Conservation (phyloP, 2,888 invertebrate species). For the Idaea aversata region DNA sequence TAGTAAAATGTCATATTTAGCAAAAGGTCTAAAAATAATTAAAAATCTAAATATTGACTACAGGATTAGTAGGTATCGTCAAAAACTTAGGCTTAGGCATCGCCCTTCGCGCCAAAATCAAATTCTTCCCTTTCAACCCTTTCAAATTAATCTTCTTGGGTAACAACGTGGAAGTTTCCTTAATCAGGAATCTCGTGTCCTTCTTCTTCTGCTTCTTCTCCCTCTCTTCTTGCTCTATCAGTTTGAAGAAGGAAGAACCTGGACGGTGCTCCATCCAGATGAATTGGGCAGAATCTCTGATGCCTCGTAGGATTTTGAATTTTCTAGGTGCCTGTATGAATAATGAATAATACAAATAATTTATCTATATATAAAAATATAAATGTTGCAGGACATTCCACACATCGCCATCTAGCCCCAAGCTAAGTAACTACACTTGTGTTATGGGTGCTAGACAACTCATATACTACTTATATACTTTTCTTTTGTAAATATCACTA, state of each 20-base stretch:
- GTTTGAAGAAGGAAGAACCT: constrained; percentile 7
- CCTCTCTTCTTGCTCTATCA: constrained; percentile 12
- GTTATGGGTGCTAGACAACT: no score
- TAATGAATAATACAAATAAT: no score
- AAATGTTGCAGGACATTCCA: no score
- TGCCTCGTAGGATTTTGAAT: constrained; percentile 42
- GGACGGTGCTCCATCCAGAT: constrained; percentile 57
- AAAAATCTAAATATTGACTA: neutral
- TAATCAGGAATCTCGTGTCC: constrained; percentile 16
- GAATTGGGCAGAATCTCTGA: constrained; percentile 41
- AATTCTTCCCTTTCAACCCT: constrained; percentile 43
- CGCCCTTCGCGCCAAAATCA: constrained; percentile 52
- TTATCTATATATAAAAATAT: no score
- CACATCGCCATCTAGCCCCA: no score
- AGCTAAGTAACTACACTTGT: no score
- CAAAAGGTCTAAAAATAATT: neutral
- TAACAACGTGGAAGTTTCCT: constrained; percentile 31
- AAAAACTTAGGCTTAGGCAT: constrained; percentile 55
- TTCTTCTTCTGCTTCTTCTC: constrained; percentile 18
- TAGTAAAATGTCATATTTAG: no score
- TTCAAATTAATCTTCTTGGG: constrained; percentile 39
- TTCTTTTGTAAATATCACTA: no score
- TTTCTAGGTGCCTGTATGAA: constrained; percentile 46
- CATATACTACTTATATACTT: no score
- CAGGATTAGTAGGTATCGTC: neutral